Conservation (phyloP, 1,140 invertebrate species). For the Drosophila arizonae region DNA sequence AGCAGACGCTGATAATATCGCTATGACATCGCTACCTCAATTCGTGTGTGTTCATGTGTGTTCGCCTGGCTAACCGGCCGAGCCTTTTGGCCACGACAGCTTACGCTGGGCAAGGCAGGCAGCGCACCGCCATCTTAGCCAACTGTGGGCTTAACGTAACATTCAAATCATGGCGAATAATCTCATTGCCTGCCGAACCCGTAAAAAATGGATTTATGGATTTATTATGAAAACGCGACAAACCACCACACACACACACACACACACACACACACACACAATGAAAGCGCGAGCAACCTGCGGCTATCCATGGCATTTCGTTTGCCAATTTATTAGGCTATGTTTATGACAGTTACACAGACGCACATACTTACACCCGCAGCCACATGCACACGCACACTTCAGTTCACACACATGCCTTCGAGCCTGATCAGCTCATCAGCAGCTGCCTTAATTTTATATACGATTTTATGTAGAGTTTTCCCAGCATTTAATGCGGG, state of each 20-base stretch:
- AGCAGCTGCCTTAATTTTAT: conserved; percentile 62
- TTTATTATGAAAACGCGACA: conserved; percentile 74
- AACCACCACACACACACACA: conserved; percentile 17
- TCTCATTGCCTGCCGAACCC: conserved; percentile 73
- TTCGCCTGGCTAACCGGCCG: conserved; percentile 4
- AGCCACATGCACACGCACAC: conserved; percentile 12
- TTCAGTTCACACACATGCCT: background rate
- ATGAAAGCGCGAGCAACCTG: conserved; percentile 51
- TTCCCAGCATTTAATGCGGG: conserved; percentile 57
- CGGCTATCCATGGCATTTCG: conserved; percentile 59
- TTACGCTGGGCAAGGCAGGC: conserved; percentile 37
- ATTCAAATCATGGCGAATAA: conserved; percentile 72
- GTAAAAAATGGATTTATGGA: conserved; percentile 78
- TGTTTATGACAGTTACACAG: conserved; percentile 64
- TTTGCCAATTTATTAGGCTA: conserved; percentile 78
- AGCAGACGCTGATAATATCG: conserved; percentile 6
- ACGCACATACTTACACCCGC: conserved; percentile 25
- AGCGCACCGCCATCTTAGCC: conserved; percentile 22
- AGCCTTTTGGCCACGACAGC: conserved; percentile 60
- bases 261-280: conserved; percentile 11
- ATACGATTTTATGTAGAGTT: conserved; percentile 20
- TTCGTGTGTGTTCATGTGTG: background rate
- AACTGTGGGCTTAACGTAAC: conserved; percentile 57
- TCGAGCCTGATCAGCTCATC: conserved; percentile 62
- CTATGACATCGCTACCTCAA: background rate